Conservation (phyloP, 2,113 vertebrate genomes). For the Chaenogobius annularis region DNA sequence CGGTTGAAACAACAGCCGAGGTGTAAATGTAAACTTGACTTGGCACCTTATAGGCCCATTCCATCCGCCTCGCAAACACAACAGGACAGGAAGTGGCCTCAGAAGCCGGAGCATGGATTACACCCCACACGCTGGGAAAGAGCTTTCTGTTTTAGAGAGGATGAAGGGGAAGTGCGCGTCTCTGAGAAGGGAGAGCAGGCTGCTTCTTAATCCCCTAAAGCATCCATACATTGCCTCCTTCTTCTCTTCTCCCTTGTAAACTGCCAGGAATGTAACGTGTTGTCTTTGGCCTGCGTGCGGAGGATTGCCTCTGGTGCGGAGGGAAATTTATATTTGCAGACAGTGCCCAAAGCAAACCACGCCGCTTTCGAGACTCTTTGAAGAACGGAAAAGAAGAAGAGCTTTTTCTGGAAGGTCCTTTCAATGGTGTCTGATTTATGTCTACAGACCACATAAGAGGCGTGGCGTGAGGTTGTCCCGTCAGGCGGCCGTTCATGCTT, state of each 20-base stretch:
- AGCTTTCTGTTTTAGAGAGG: slow-evolving; percentile 58
- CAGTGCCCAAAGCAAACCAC: slow-evolving; percentile 65
- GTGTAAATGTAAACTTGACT: slow-evolving; percentile 3
- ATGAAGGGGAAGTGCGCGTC: slow-evolving; percentile 51
- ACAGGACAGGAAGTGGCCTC: slow-evolving; percentile 62
- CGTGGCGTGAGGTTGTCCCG: slow-evolving; percentile 18
- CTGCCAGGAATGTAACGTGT: slow-evolving; percentile 70
- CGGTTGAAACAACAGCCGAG: slow-evolving; percentile 41
- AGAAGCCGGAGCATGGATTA: slow-evolving; percentile 63
- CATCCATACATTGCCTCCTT: slow-evolving; percentile 75
- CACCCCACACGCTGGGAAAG: slow-evolving; percentile 72
- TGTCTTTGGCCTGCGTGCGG: slow-evolving; percentile 67
- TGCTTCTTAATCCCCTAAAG: slow-evolving; percentile 75
- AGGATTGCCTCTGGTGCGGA: slow-evolving; percentile 57
- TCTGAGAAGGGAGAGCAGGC: slow-evolving; percentile 41
- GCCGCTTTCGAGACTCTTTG: slow-evolving; percentile 62
- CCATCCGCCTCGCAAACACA: slow-evolving; percentile 54
- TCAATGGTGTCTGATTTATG: slow-evolving; percentile 66
- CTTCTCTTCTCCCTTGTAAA: slow-evolving; percentile 72
- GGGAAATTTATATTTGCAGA: slow-evolving; percentile 70
- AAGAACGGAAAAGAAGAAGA: slow-evolving; percentile 63
- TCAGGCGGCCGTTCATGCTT: slow-evolving; percentile 23
- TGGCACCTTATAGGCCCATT: slow-evolving; percentile 41
- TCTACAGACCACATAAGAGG: slow-evolving; percentile 55
- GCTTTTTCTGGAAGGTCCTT: slow-evolving; percentile 67